Evolutionary conservation across 2,113 vertebrate species (phyloP).

Genomic region (Cettia cetti): DNA sequence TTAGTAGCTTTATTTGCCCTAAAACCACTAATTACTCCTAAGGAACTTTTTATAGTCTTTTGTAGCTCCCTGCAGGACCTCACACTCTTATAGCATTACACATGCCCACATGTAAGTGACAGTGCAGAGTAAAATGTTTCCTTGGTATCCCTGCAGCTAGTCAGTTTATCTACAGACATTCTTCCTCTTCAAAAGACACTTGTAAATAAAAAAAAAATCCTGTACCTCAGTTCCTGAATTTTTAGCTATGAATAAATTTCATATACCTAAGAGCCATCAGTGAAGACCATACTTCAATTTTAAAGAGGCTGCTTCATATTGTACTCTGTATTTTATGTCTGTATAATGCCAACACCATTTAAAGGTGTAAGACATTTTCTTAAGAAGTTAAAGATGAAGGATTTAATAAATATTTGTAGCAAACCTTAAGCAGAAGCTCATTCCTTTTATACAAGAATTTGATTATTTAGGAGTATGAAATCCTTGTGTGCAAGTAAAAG

Average conservation of each 20-base stretch:
- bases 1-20: neutral
- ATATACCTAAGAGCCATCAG: neutral
- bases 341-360: neutral
- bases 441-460: neutral
- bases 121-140: neutral
- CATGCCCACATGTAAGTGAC: rapidly evolving
- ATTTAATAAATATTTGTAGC: neutral
- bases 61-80: neutral
- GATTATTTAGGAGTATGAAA: neutral
- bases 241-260: neutral
- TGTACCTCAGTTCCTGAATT: neutral
- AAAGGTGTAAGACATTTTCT: neutral
- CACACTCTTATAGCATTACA: neutral
- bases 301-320: neutral
- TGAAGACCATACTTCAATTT: neutral
- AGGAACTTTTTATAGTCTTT: neutral
- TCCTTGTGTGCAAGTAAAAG: neutral
- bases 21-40: neutral
- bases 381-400: neutral
- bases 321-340: neutral
- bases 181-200: neutral
- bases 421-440: neutral
- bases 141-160: neutral
- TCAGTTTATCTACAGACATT: neutral
- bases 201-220: neutral